Conservation (phyloP, 2,888 invertebrate species). For the Ectemnius lituratus region DNA sequence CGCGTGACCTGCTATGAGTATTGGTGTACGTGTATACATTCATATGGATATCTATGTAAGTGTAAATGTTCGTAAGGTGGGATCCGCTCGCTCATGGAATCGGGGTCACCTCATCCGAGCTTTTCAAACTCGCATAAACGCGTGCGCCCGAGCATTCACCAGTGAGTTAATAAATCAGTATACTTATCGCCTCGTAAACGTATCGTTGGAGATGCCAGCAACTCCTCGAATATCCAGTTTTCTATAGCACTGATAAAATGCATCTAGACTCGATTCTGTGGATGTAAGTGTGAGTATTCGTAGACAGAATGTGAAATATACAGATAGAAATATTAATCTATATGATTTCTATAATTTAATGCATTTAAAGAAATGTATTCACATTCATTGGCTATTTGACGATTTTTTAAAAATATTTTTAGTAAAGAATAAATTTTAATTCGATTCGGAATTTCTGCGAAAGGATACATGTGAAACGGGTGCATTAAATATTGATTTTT, state of each 20-base stretch:
- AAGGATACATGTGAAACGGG: no score
- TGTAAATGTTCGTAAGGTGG: not conserved
- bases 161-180: not conserved
- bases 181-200: not conserved
- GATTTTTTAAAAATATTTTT: no score
- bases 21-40: not conserved
- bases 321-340: no score
- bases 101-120: conserved; percentile 4
- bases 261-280: no score
- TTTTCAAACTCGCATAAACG: not conserved
- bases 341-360: no score
- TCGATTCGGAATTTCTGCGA: no score
- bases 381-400: no score
- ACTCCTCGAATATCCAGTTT: not conserved
- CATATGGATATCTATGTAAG: not conserved
- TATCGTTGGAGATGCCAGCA: not conserved
- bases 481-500: no score
- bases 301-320: no score
- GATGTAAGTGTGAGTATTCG: no score
- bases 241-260: not conserved
- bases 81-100: not conserved
- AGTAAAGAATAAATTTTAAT: no score
- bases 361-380: no score
- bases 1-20: not conserved
- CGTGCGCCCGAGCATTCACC: not conserved